phyloP scores from a whole-genome alignment of 1,140 invertebrate genomes.

The Drosophila pseudoananassae region DNA sequence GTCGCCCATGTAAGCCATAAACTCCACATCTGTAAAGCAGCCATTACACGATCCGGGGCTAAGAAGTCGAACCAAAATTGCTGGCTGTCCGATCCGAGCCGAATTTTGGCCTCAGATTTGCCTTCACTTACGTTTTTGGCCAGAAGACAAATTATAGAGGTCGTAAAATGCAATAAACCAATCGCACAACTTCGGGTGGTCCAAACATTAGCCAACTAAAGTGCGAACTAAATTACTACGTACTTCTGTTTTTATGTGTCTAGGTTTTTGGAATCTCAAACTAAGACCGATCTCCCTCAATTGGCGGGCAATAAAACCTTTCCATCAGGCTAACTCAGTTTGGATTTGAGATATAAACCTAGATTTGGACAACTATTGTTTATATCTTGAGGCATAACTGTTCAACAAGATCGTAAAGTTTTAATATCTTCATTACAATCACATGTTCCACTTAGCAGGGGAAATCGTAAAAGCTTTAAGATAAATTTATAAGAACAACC shows the following conservation, averaged over 20 bases:
- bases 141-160: constrained; percentile 48
- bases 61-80: constrained; percentile 50
- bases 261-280: neutral
- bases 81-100: constrained; percentile 16
- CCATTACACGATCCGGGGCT: constrained; percentile 40
- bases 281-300: neutral
- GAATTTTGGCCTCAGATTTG: constrained; percentile 24
- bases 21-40: constrained; percentile 42
- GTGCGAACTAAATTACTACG: constrained; percentile 35
- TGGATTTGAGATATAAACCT: constrained; percentile 1
- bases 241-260: constrained; percentile 22
- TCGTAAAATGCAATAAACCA: constrained; percentile 50
- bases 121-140: constrained; percentile 43
- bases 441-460: neutral
- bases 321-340: neutral
- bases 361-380: neutral
- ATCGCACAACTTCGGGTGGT: constrained; percentile 37
- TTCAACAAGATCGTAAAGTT: neutral
- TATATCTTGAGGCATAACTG: neutral
- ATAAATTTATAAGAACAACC: neutral
- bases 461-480: neutral
- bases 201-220: constrained; percentile 45
- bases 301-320: neutral
- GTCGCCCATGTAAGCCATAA: constrained; percentile 45
- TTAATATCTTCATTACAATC: neutral